Conservation (phyloP, 2,113 vertebrate species). For the Plecotus auritus region DNA sequence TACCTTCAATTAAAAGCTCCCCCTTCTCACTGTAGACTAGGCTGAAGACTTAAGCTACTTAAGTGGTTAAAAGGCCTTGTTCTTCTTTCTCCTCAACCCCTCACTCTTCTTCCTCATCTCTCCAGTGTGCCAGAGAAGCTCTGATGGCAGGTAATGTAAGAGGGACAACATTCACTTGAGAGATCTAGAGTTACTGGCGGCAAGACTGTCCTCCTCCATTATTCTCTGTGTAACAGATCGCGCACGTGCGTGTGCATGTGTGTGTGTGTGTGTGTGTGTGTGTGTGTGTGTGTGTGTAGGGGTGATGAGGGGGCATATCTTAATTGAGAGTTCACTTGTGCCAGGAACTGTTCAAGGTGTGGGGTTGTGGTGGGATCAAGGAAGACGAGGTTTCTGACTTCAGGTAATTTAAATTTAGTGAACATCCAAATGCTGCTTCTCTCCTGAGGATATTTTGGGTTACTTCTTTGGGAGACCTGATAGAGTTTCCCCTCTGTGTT, state of each 20-base stretch:
- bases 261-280: not conserved
- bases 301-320: not conserved
- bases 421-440: not conserved
- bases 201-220: not conserved
- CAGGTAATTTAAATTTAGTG: not conserved
- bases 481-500: not conserved
- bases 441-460: not conserved
- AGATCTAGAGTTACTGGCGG: not conserved
- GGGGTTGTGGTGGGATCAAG: not conserved
- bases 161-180: not conserved
- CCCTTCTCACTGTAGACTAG: not conserved
- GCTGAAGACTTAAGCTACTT: not conserved
- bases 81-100: not conserved
- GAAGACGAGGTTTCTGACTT: not conserved
- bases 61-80: not conserved
- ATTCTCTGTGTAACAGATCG: not conserved
- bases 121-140: not conserved
- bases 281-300: not conserved
- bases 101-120: not conserved
- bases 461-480: not conserved
- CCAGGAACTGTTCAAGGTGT: not conserved
- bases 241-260: not conserved
- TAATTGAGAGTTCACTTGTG: not conserved
- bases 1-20: not conserved
- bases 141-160: not conserved